Conservation (phyloP, 1,140 invertebrate genomes). For the Yoshiicerus persimilis region DNA sequence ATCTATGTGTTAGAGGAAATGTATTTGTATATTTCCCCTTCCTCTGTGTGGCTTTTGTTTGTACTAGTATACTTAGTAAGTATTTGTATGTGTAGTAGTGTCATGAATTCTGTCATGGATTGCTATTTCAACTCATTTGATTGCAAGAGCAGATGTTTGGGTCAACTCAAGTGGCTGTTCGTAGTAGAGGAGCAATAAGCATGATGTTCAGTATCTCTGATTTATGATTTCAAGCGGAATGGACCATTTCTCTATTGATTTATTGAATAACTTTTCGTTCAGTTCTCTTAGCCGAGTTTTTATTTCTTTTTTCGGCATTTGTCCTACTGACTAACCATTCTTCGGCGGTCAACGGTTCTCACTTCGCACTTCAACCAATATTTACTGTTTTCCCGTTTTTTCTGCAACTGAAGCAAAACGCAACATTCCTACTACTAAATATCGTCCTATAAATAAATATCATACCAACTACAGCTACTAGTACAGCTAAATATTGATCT, state of each 20-base stretch:
- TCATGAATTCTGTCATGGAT: neutral
- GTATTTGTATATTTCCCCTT: neutral
- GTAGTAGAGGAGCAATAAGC: neutral
- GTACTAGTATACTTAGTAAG: neutral
- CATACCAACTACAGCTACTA: neutral
- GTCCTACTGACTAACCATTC: slow-evolving; percentile 5
- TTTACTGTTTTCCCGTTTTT: neutral
- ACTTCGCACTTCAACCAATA: neutral
- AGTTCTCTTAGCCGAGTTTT: neutral
- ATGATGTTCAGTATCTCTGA: slow-evolving; percentile 1
- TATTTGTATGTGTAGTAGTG: neutral
- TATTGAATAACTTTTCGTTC: slow-evolving; percentile 8
- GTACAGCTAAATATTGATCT: too few species aligned
- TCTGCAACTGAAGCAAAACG: neutral
- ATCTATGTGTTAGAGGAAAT: neutral
- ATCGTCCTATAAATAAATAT: too few species aligned
- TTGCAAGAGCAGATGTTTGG: slow-evolving; percentile 12
- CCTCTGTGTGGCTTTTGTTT: neutral
- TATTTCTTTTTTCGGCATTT: slow-evolving; percentile 8
- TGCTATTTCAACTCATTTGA: neutral
- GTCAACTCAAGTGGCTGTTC: slow-evolving; percentile 4
- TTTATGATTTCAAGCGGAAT: neutral
- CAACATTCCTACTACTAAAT: neutral
- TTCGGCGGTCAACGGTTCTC: neutral
- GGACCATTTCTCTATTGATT: slow-evolving; percentile 10